A percentile compares a stretch with the other conserved stretches of the same genome.
These are phyloP conservation scores for Torymus aiolomorphi DNA, from an alignment of 2,888 invertebrate species.

Conservation along the genomic window DNA sequence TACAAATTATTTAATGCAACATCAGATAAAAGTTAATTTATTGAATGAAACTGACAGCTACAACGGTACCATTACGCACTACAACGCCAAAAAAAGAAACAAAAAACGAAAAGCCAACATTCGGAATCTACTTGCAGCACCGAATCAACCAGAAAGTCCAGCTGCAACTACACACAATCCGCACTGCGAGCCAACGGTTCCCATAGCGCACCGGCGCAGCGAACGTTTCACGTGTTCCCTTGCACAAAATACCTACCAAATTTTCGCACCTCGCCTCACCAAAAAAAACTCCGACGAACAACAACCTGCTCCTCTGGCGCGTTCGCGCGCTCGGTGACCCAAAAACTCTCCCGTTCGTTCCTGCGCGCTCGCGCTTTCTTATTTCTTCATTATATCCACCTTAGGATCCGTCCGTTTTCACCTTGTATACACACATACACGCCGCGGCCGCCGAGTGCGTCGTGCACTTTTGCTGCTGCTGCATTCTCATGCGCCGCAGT, in stretches of 20 bases:
- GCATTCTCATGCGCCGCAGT: conserved; percentile 51
- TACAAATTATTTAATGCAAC: too few species aligned
- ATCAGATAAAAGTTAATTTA: too few species aligned
- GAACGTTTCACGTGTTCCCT: too few species aligned
- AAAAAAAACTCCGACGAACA: not conserved
- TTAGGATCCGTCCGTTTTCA: conserved; percentile 43
- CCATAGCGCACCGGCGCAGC: too few species aligned
- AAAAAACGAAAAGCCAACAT: too few species aligned
- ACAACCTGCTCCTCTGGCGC: not conserved
- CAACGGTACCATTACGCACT: too few species aligned
- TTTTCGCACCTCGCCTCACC: too few species aligned
- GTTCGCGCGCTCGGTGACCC: not conserved
- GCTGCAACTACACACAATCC: not conserved
- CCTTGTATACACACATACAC: not conserved
- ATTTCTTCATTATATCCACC: conserved; percentile 47
- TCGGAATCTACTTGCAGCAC: not conserved
- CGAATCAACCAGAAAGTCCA: not conserved
- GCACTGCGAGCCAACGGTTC: not conserved
- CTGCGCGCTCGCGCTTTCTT: conserved; percentile 30
- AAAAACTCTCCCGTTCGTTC: not conserved
- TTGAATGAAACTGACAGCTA: too few species aligned
- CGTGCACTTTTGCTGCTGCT: not conserved
- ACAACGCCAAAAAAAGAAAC: too few species aligned
- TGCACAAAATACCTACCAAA: too few species aligned
- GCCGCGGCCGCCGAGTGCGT: too few species aligned